phyloP scores from a whole-genome alignment of 2,888 invertebrate genomes.

The Oscheius sp. region DNA sequence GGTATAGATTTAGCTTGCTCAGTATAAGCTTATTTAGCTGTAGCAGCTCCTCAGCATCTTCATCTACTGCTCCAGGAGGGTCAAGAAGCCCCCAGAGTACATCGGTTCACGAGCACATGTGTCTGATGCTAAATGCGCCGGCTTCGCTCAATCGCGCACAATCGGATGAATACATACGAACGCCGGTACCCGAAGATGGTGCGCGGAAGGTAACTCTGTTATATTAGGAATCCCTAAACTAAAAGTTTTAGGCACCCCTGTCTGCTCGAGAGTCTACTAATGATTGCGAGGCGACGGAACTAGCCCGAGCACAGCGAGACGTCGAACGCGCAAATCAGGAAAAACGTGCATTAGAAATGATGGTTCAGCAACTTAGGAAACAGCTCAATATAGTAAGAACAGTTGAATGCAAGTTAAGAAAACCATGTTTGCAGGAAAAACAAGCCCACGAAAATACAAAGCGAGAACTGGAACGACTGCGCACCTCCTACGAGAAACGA shows the following conservation, averaged over 20 bases:
- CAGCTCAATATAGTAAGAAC: slow-evolving; percentile 49
- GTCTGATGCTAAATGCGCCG: slow-evolving; percentile 59
- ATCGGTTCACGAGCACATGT: slow-evolving; percentile 61
- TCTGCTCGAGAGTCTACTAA: slow-evolving; percentile 57
- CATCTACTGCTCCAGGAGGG: slow-evolving; percentile 20
- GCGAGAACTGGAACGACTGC: slow-evolving; percentile 56
- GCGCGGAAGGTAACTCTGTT: slow-evolving; percentile 20
- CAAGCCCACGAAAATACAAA: slow-evolving; percentile 56
- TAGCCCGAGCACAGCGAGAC: slow-evolving; percentile 45
- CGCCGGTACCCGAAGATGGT: slow-evolving; percentile 47
- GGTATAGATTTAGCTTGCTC: neutral
- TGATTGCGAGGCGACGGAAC: slow-evolving; percentile 48
- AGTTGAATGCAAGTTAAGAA: neutral
- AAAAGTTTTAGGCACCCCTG: slow-evolving; percentile 46
- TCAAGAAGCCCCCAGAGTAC: slow-evolving; percentile 43
- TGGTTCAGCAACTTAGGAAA: slow-evolving; percentile 52
- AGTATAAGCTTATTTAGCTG: neutral
- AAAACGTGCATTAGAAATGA: slow-evolving; percentile 53
- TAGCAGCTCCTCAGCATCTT: slow-evolving; percentile 24
- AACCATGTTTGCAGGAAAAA: slow-evolving; percentile 45
- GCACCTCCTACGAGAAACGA: slow-evolving; percentile 48
- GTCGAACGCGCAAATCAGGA: slow-evolving; percentile 52
- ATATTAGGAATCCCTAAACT: neutral
- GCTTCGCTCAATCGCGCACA: slow-evolving; percentile 55
- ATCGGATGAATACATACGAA: slow-evolving; percentile 53